Evolutionary conservation across 2,888 invertebrate genomes (phyloP), one percentile per base, ranked within the genome.

Genomic region (Eucera pruinosa): DNA sequence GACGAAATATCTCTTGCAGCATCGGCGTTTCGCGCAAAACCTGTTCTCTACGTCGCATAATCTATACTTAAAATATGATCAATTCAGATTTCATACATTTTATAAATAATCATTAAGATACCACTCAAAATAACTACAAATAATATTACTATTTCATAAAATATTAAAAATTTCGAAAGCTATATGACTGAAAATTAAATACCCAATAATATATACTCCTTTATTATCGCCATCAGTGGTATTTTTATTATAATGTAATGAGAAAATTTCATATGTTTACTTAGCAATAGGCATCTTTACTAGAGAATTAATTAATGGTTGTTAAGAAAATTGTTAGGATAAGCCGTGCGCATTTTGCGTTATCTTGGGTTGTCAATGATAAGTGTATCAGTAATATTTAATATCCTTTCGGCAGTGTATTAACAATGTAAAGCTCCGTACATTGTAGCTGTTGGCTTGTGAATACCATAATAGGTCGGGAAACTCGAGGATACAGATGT

Each of bases 401-500:
- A 67, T 57, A 48, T 5, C 20, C 25, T 48, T 48, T 18, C 15
- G 5, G 11, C 25, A n/a, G 33, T 33, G 39, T 9, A 45, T 20
- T 36, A 62, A 73, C 61, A 61, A 61, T 55, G 15, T 18, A 30
- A 55, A 61, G 23, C 25, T 47, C 18, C 11, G 39, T 18, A 25
- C 9, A 13, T n/a, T 54, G 13, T 55, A n/a, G 13, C 45, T 36
- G 9, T 11, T n/a, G 18, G 36, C 23, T 68, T 39, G n/a, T 52
- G 61, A 62, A 50, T 62, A 15, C 25, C 33, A 75, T 61, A 68
- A 75, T 75, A 36, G 75, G 45, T 58, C 52, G 36, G 43, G 23
- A 70, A 69, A 62, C 48, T 62, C 54, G 48, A 52, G 61, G 76
- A 50, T 81, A 65, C 83, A 83, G 83, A 80, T 83, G 83, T 69